Base-by-base conservation (phyloP, 2,113 vertebrate species). In the Piprites chloris region DNA sequence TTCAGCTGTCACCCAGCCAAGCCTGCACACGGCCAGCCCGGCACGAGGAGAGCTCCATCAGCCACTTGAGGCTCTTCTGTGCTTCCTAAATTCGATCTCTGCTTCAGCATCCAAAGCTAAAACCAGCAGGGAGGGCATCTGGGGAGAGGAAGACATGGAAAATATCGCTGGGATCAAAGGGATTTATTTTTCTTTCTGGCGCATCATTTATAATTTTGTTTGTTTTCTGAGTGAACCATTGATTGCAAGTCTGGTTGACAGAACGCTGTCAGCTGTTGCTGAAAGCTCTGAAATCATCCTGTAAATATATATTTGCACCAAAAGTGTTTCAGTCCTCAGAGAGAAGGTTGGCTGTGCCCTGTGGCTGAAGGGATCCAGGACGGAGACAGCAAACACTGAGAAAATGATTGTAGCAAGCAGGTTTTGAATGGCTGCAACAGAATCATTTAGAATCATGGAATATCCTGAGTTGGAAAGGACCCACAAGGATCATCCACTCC, bases 1-100 rank as follows among this genome's bases (percentile, higher is more conserved):
- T 74, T 85, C 28, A 68, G 92, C 83, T 96, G 95, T 86, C 90
- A 93, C 35, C 44, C 65, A 69, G 95, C 93, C 92, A 92, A 81
- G 68, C 75, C 33, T 16, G 42, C 76, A 55, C 55, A 78, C 3
- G 6, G 71, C 65, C 80, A 94, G 74, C 77, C 71, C 46, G 28
- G 37, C 87, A 37, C 0, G 1, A 58, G 65, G 32, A 55, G 35
- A 73, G 44, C 52, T 75, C 79, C 75, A 47, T 22, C 85, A 80
- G 75, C 52, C 35, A 68, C 77, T 41, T 42, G n/a, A 76, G 19
- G 18, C n/a, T 30, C 75, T 79, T 65, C 21, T 10, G 85, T 76
- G 65, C 79, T 89, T 58, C 90, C 87, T 47, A 39, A 69, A 39
- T 63, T 88, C 86, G 11, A 27, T 42, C 42, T 11, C 44, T 65